Base-by-base conservation (phyloP, 2,113 vertebrate genomes). In the Argyrosomus japonicus region DNA sequence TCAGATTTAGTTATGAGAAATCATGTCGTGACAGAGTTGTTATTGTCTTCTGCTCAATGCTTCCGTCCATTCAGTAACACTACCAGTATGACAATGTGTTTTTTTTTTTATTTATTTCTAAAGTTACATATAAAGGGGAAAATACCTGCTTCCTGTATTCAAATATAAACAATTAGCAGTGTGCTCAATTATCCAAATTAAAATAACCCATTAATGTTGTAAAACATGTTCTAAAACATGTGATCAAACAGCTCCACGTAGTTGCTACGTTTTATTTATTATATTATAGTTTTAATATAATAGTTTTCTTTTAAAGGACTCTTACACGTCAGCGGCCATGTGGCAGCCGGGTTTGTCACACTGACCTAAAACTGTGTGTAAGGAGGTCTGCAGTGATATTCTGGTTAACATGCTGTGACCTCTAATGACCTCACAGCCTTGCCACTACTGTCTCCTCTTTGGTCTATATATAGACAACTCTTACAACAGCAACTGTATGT, bases 381-480 rank as follows among this genome's bases (percentile, higher is more conserved):
- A 77, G 50, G 25, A 69, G 47, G 75, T 43, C 47, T 80, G 15
- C 0, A 17, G 14, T n/a, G 36, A 48, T 57, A 69, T 84, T 78
- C 81, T 78, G 67, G 67, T 56, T 73, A 12, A 27, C 12, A 5
- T 6, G 1, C 57, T 65, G 11, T 74, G 75, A 82, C 87, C 81
- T 86, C 79, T 18, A 68, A 54, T 75, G 69, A 82, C 82, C 79
- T 68, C 48, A 45, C n/a, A 12, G 25, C 64, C 76, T 50, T 78
- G 3, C 25, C 58, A 50, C 51, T 21, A 18, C 19, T 19, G 2
- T 69, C 9, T 56, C 10, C 43, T 48, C 18, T 13, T 50, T 54
- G n/a, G 2, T n/a, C 58, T 82, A 84, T 81, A 77, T 79, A 83
- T 86, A 83, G 72, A 80, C 15, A 17, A 56, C 54, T 64, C 3